A percentile compares a stretch with the other conserved stretches of the same genome.
Evolutionary conservation across 2,113 vertebrate species (phyloP).

Genomic region (Saccopteryx leptura): DNA sequence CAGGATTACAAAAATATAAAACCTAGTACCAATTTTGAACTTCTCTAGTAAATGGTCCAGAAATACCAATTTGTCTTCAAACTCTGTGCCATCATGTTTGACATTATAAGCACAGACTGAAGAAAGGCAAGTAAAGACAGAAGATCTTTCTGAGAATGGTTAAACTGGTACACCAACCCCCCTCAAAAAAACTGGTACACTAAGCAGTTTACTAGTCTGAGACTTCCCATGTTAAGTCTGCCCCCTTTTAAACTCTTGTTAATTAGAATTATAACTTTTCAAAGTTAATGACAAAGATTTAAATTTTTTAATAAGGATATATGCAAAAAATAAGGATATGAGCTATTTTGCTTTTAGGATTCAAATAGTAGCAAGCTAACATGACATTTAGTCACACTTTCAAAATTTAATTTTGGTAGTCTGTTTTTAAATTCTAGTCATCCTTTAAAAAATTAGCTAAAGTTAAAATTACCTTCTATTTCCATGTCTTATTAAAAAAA

Average conservation of each 20-base stretch:
- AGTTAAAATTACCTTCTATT: conserved; percentile 54
- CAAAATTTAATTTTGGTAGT: conserved; percentile 50
- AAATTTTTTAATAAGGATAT: conserved; percentile 27
- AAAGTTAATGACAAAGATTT: neutral
- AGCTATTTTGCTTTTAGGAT: conserved; percentile 44
- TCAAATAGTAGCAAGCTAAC: conserved; percentile 47
- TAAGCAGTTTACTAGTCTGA: conserved; percentile 7
- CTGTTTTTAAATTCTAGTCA: conserved; percentile 58
- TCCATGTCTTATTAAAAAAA: conserved; percentile 24
- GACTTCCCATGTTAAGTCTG: conserved; percentile 21
- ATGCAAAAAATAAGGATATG: neutral
- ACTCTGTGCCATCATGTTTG: neutral
- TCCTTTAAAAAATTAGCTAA: conserved; percentile 15
- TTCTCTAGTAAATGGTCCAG: conserved; percentile 28
- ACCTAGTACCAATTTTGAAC: conserved; percentile 14
- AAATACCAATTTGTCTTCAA: conserved; percentile 60
- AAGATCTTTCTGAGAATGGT: neutral
- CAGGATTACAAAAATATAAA: conserved; percentile 29
- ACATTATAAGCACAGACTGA: conserved; percentile 6
- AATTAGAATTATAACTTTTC: conserved; percentile 47
- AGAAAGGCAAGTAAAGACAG: conserved; percentile 12
- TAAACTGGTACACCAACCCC: neutral
- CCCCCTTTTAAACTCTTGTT: conserved; percentile 29
- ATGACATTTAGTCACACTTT: conserved; percentile 39
- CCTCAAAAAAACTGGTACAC: neutral